These are phyloP conservation scores for Sinhomidia bicolor DNA, from an alignment of 2,888 invertebrate species.

Conservation along the genomic window DNA sequence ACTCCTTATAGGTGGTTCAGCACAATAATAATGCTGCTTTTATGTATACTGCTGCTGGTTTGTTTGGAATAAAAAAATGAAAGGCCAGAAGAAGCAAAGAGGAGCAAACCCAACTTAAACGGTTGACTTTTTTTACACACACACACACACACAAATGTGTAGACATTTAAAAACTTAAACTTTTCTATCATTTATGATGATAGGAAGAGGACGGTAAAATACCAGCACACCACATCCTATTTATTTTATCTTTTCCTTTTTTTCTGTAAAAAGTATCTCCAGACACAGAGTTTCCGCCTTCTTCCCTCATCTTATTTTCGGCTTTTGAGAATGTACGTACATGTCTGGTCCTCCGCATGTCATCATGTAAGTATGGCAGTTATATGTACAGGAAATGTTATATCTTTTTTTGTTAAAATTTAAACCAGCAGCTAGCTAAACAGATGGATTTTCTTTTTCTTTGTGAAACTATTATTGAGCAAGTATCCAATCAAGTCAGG, in stretches of 20 bases:
- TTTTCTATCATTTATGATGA: too few species aligned
- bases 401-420: background rate
- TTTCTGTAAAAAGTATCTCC: conserved; percentile 31
- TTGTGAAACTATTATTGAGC: background rate
- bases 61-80: background rate
- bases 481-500: background rate
- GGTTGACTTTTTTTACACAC: conserved; percentile 24
- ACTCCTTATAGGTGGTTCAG: too few species aligned
- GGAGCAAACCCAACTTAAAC: too few species aligned
- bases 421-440: background rate
- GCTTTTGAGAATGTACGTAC: conserved; percentile 54
- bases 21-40: too few species aligned
- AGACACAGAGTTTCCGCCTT: conserved; percentile 55
- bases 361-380: conserved; percentile 24
- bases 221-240: background rate
- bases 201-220: background rate
- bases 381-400: conserved; percentile 71
- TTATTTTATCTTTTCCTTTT: conserved; percentile 6
- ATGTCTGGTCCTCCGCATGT: background rate
- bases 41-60: too few species aligned
- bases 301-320: conserved; percentile 34
- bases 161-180: too few species aligned
- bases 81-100: background rate
- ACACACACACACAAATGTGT: background rate
- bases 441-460: background rate